Conservation (phyloP, 1,140 invertebrate genomes). For the Paracyclopina nana region DNA sequence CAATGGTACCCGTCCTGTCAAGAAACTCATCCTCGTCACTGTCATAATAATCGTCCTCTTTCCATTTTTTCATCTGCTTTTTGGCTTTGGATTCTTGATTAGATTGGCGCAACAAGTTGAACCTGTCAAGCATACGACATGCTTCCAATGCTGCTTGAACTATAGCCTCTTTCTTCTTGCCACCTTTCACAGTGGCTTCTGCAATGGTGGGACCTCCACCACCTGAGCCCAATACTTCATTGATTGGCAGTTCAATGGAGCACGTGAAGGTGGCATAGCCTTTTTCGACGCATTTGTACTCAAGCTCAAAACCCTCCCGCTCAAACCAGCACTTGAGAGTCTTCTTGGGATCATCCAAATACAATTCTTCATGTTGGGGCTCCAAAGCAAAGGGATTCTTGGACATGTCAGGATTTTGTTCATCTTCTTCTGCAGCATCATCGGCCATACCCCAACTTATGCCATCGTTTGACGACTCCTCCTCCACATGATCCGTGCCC, state of each 20-base stretch:
- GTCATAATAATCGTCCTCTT: slow-evolving; percentile 78
- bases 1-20: slow-evolving; percentile 79
- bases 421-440: slow-evolving; percentile 40
- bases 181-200: slow-evolving; percentile 60
- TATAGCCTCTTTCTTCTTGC: slow-evolving; percentile 83
- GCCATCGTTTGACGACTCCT: slow-evolving; percentile 25
- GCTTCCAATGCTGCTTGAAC: slow-evolving; percentile 82
- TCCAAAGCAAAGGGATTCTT: slow-evolving; percentile 40
- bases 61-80: slow-evolving; percentile 37
- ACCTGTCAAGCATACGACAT: slow-evolving; percentile 66
- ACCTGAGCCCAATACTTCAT: too few species aligned
- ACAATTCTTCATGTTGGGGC: slow-evolving; percentile 54
- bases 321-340: slow-evolving; percentile 84
- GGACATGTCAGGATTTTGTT: slow-evolving; percentile 76
- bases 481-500: slow-evolving; percentile 30
- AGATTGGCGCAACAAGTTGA: slow-evolving; percentile 52
- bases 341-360: slow-evolving; percentile 84
- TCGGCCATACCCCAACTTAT: slow-evolving; percentile 25
- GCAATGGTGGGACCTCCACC: slow-evolving; percentile 47
- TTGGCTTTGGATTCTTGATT: slow-evolving; percentile 30
- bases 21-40: slow-evolving; percentile 93
- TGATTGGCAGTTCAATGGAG: slow-evolving; percentile 42
- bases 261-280: slow-evolving; percentile 47
- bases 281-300: slow-evolving; percentile 62
- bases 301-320: slow-evolving; percentile 65